Evolutionary conservation across 2,797 vertebrate genomes (phyloP), one percentile per base, ranked within the genome.

Genomic region (Streptopelia turtur): DNA sequence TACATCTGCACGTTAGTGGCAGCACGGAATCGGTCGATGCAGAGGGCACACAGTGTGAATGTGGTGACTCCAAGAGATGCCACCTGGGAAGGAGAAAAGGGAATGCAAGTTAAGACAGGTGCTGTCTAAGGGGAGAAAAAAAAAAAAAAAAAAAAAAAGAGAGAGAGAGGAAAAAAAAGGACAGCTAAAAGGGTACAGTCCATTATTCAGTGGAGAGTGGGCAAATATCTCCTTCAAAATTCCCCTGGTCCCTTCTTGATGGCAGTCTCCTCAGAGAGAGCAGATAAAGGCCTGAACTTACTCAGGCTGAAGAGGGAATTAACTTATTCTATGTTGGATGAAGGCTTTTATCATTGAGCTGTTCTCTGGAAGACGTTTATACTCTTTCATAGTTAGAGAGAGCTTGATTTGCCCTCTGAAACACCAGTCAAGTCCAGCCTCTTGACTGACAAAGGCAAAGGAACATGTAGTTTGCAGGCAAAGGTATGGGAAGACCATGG

Each of bases 1-100:
- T 99, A 99, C 98, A 99, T 98, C 98, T 99, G 99, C 39, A 99
- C 98, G 4, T 99, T 99, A 96, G 98, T 98, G 95, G 99, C 99
- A 0, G 99, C 99, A 0, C 99, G 98, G 63, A 99, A 99, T 2
- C 99, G 99, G 89, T 99, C 99, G 7, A 99, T 99, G 95, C 99
- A 99, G 50, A 99, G 98, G 3, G 99, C 99, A 0, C 99, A 99
- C 27, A 99, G 97, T 0, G 99, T 99, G 97, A 99, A 99, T 0
- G 99, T 99, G 4, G 99, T 99, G 86, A 99, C 99, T 39, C 99
- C 99, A 0, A 99, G 98, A 24, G 99, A 99, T 7, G 98, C 98
- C 33, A 99, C 99, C 99, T 99, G 97, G 49, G 20, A 25, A 59
- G 77, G 49, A 97, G 55, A 47, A 86, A 78, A 91, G 9, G 45